phyloP scores from a whole-genome alignment of 2,888 invertebrate species.

The Pinctada fucata region DNA sequence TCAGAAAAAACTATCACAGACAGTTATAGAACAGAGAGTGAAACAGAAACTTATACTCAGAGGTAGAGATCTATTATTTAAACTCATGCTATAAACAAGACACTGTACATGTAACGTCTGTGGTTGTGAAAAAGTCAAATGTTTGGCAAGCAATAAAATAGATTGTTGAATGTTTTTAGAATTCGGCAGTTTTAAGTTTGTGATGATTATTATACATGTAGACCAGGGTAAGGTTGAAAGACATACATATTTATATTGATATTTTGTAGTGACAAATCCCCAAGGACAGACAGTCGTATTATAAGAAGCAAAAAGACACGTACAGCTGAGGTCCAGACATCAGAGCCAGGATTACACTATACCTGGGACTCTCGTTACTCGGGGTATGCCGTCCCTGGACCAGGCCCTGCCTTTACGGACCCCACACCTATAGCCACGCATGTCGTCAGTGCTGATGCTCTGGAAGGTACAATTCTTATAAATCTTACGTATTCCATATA shows the following conservation, averaged over 20 bases:
- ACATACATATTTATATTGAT: too few relatives aligned
- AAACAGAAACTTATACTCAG: slow-evolving; percentile 33
- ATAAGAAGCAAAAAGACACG: slow-evolving; percentile 40
- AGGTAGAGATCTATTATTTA: slow-evolving; percentile 25
- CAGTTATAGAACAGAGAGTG: slow-evolving; percentile 33
- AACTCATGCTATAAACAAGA: neutral
- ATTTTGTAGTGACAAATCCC: too few relatives aligned
- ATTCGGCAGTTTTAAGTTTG: too few relatives aligned
- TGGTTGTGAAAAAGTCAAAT: too few relatives aligned
- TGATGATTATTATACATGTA: too few relatives aligned
- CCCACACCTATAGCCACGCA: slow-evolving; percentile 73
- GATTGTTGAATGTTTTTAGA: too few relatives aligned
- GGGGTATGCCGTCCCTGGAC: slow-evolving; percentile 55
- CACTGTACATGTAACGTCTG: too few relatives aligned
- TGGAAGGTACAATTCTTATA: slow-evolving; percentile 62
- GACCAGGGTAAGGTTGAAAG: too few relatives aligned
- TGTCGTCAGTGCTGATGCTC: slow-evolving; percentile 71
- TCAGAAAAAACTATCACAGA: slow-evolving; percentile 25
- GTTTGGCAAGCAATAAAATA: too few relatives aligned
- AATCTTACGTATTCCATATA: neutral
- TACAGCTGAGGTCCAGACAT: slow-evolving; percentile 55
- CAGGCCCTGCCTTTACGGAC: slow-evolving; percentile 61
- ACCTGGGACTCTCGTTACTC: slow-evolving; percentile 64
- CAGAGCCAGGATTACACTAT: slow-evolving; percentile 64
- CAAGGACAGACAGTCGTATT: neutral